Percentiles rank a stretch among this genome's conserved stretches.
Conservation (phyloP, 2,888 invertebrate genomes). For the Leptinotarsa juncta region DNA sequence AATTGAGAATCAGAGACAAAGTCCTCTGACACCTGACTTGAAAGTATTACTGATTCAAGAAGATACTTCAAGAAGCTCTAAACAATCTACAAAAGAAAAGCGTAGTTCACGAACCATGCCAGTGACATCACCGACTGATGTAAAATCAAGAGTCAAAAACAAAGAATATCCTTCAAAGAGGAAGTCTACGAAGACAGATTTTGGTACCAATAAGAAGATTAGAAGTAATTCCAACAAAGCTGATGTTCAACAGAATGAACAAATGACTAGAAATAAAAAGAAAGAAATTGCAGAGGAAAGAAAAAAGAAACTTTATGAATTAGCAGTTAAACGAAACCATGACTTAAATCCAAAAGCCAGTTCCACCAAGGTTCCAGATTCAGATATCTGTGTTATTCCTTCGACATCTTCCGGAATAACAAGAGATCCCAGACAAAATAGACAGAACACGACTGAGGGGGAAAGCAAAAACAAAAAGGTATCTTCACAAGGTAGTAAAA, state of each 20-base stretch:
- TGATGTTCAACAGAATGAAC: background rate
- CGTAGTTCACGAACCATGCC: background rate
- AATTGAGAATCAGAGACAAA: background rate
- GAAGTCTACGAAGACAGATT: conserved; percentile 1
- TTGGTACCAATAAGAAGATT: conserved; percentile 9
- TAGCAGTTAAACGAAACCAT: background rate
- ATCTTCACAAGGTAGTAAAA: background rate
- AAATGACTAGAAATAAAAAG: conserved; percentile 1
- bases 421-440: conserved; percentile 2
- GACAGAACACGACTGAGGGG: background rate
- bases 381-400: background rate
- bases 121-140: background rate
- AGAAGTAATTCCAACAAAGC: background rate
- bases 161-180: conserved; percentile 4
- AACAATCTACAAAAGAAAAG: background rate
- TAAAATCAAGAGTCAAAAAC: background rate
- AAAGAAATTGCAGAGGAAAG: conserved; percentile 2
- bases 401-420: conserved; percentile 9
- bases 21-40: background rate
- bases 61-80: background rate
- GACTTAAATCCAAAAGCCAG: background rate
- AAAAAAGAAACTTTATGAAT: conserved; percentile 9
- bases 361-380: background rate
- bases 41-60: background rate
- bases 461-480: background rate